phyloP scores from a whole-genome alignment of 1,140 invertebrate species.

The Aphaenogaster ashmeadi region DNA sequence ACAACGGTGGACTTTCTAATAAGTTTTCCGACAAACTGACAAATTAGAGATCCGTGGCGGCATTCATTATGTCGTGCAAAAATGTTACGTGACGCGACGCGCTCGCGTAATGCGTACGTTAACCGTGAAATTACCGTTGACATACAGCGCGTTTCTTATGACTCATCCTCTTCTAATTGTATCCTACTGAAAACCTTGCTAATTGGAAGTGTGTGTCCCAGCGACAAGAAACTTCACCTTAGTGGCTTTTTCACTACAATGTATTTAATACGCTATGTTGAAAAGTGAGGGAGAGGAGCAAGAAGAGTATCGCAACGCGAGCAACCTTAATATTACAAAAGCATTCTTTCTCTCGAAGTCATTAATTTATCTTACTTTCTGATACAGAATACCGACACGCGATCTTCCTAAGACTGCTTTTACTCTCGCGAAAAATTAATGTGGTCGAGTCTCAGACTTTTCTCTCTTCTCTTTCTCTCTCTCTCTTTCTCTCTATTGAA shows the following conservation, averaged over 20 bases:
- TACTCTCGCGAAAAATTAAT: slow-evolving; percentile 26
- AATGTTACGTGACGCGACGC: slow-evolving; percentile 17
- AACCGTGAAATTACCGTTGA: slow-evolving; percentile 15
- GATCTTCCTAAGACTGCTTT: neutral
- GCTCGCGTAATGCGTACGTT: slow-evolving; percentile 14
- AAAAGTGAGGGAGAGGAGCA: neutral
- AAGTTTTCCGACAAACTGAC: slow-evolving; percentile 8
- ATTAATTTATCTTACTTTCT: slow-evolving; percentile 24
- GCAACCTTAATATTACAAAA: slow-evolving; percentile 31
- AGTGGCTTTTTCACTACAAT: neutral
- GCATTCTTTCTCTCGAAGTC: slow-evolving; percentile 9
- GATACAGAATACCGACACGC: neutral
- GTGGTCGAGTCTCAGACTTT: neutral
- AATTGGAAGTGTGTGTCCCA: neutral
- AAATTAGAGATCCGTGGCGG: slow-evolving; percentile 1
- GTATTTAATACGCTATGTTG: neutral
- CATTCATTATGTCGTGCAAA: slow-evolving; percentile 24
- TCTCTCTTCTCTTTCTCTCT: neutral
- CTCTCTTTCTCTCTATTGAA: neutral
- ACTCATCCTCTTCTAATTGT: neutral
- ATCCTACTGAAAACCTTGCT: neutral
- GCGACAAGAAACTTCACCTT: neutral
- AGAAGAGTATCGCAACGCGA: neutral
- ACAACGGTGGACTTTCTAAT: slow-evolving; percentile 41
- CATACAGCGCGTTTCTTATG: neutral